These are phyloP conservation scores for Chloropsis cyanopogon DNA, from an alignment of 2,113 vertebrate species.

Conservation along the genomic window DNA sequence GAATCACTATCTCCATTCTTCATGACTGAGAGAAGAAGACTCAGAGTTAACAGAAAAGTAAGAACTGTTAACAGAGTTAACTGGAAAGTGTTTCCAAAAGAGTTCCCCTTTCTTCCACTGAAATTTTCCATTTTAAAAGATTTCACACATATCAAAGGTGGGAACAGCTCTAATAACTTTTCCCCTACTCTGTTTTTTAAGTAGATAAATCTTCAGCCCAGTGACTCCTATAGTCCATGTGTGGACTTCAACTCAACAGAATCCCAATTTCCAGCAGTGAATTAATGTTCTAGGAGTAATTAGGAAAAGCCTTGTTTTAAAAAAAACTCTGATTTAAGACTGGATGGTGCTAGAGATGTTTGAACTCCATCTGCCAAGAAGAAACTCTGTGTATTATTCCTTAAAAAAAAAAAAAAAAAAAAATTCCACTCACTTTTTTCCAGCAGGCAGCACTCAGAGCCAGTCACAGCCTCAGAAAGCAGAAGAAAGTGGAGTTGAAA, in stretches of 20 bases:
- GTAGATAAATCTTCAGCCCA: background rate
- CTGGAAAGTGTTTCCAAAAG: background rate
- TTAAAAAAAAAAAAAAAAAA: background rate
- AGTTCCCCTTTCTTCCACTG: background rate
- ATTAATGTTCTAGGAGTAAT: slow-evolving; percentile 19
- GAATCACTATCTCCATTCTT: background rate
- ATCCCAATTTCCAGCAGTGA: background rate
- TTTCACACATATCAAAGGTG: background rate
- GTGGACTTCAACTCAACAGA: background rate
- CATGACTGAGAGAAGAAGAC: background rate
- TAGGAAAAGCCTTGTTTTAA: background rate
- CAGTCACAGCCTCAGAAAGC: background rate
- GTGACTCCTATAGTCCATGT: background rate
- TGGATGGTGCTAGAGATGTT: background rate
- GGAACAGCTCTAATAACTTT: background rate
- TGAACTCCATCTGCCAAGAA: background rate
- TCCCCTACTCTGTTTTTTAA: background rate
- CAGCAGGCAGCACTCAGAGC: background rate
- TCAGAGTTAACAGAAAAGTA: background rate
- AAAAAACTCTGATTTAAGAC: background rate
- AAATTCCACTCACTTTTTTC: background rate
- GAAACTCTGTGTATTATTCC: background rate
- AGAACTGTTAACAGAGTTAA: too few species aligned
- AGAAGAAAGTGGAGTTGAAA: background rate
- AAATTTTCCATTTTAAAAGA: background rate